Base-by-base conservation (phyloP, 64 coral and sea anemone species). In the Hydrozoanthus tunicans region DNA sequence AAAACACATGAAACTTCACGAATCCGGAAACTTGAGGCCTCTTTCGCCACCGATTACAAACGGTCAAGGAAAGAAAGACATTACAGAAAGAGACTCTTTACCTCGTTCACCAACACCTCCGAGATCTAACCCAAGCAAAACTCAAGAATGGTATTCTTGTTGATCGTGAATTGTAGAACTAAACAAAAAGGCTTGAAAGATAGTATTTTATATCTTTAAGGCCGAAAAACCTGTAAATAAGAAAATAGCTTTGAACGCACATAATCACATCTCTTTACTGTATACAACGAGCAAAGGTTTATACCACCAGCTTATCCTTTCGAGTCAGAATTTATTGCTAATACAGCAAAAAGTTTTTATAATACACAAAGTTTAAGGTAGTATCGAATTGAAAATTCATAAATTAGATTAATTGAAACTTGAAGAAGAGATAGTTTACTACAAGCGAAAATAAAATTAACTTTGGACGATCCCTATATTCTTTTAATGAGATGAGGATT, bases 1-100 rank as follows among this genome's bases (percentile, higher is more conserved):
- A 89, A 97, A 97, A 92, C 95, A 97, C 64, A 97, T 97, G 95
- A 97, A 97, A 91, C 95, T 97, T 68, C 95, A 97, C 52, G 95
- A 97, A 53, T 92, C 82, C n/a, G 95, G 95, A 77, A 91, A 90
- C 57, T 64, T 97, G 7, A 93, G 95, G 63, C 92, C 93, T n/a
- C 75, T 97, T 15, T 97, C 95, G 52, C 95, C 95, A 54, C 80
- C 91, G 73, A 58, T 97, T 26, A 89, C 92, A 65, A 97, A 94
- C 82, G 92, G 95, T 60, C 92, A 94, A 77, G 81, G 81, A 55
- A 90, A 97, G 24, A 90, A 80, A 78, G 82, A 90, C 23, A 77
- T 66, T 23, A 78, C 70, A 73, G 93, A 94, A 13, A 94, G 88
- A 77, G 93, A 90, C 17, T 77, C 93, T 6, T 54, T 90, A 5